Base-by-base conservation (phyloP, 2,888 invertebrate species). In the Pinctada fucata region DNA sequence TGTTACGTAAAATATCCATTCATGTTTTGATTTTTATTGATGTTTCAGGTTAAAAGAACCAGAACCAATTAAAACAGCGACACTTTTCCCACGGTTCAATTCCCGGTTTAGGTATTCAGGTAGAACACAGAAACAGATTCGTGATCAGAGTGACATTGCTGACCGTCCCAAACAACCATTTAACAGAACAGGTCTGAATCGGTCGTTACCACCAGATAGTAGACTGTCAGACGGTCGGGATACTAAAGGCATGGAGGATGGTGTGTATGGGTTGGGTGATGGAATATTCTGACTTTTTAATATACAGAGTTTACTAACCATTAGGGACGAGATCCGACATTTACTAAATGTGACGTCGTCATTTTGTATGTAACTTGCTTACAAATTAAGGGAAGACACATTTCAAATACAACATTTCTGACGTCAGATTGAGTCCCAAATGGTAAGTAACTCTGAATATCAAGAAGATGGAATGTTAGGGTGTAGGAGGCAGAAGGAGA, bases 91-190 rank as follows among this genome's bases (percentile, higher is more conserved):
- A 72, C 86, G 91, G 51, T 92, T 93, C 82, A 93, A 93, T 51
- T 97, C 97, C 13, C 96, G 97, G 89, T 99, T 98, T 94, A 96
- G 99, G 76, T 99, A 98, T 94, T 97, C 97, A 70, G 99, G 99
- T 2, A 95, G 99, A 92, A 99, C 99, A 85, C 97, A 97, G 93
- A 97, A 97, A 94, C 99, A 99, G 94, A 97, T 97, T 2, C 89
- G 93, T 93, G 96, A 96, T 92, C 96, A 96, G 68, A 92, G 93
- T 51, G 92, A 93, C 73, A 95, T 97, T 63, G 97, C 97, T 84
- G 96, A 96, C 89, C 94, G 96, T 91, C 95, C 96, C 88, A 96
- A 97, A 85, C 95, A 83, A 65, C 84, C 83, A 48, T 77, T 80
- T 51, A 74, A 75, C 13, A 80, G 80, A 67, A 47, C 72, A 65